Base-by-base conservation (phyloP, 2,888 invertebrate species). In the Drosophila lacicola region DNA sequence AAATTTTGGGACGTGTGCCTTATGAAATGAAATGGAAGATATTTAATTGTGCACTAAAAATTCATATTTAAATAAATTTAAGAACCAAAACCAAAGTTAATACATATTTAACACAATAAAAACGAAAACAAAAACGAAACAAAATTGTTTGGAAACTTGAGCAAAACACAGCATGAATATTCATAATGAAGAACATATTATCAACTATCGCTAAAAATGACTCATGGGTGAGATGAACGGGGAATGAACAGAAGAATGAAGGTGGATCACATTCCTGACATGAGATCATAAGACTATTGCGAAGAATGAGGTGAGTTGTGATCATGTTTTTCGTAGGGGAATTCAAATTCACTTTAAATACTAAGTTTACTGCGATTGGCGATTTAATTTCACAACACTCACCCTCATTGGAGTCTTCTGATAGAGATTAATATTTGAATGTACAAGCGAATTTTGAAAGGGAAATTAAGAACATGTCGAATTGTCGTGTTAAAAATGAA, bases 361-460 rank as follows among this genome's bases (percentile, higher is more conserved):
- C 47, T 64, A 78, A 55, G 62, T 68, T 68, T 82, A 77, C 51
- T 73, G 71, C 62, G 53, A 57, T 61, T 53, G 19, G 58, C 53
- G 56, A 51, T 62, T 55, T 6, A 45, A 47, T 60, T 58, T 69
- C 65, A 65, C 79, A 82, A 83, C 91, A 92, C 92, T 92, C 92
- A 92, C 92, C 92, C 90, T 92, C 92, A 82, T 90, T 91, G 76
- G 92, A 88, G 80, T 92, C 92, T 91, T 92, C 92, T 92, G 91
- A 77, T 74, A 47, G 76, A 70, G 70, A 63, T 64, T n/a, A 61
- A 53, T 45, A 53, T 68, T 55, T 74, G 60, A 58, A 55, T 51
- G 41, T 61, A 53, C 42, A 62, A 67, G 53, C 21, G 65, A 76
- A 78, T 83, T 88, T 86, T 41, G 69, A 74, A 68, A 78, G 71